Evolutionary conservation across 2,113 vertebrate species (phyloP).

Genomic region (Coturnix japonica): DNA sequence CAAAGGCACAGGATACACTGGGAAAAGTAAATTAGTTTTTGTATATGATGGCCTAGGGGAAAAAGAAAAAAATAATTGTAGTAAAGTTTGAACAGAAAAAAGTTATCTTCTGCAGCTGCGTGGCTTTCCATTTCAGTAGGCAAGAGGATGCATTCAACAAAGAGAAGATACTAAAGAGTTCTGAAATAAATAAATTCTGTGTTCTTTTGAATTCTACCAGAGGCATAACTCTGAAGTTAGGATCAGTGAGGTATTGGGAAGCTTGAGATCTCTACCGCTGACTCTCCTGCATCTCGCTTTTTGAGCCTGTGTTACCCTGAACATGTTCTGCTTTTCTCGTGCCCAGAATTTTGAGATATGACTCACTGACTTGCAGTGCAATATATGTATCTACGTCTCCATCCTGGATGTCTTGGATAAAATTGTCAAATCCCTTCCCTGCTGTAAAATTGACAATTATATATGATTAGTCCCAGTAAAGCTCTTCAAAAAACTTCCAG

Average conservation of each 20-base stretch:
- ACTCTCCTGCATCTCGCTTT: not conserved
- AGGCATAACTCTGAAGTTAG: not conserved
- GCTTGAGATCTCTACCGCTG: not conserved
- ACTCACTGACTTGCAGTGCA: accelerated
- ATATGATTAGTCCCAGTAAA: not conserved
- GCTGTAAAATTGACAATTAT: not conserved
- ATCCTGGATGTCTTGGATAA: not conserved
- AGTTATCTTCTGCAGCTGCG: not conserved
- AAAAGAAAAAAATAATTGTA: not conserved
- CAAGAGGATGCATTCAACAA: not conserved
- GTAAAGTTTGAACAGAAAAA: not conserved
- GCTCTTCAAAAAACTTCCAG: not conserved
- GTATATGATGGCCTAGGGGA: not conserved
- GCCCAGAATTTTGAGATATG: not conserved
- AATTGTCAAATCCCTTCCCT: not conserved
- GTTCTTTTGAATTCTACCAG: not conserved
- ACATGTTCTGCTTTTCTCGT: not conserved
- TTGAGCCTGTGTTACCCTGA: not conserved
- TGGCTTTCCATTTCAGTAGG: not conserved
- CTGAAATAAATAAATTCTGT: not conserved
- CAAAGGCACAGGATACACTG: not conserved
- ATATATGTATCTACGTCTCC: not conserved
- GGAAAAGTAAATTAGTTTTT: not conserved
- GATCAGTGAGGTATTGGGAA: not conserved
- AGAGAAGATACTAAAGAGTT: not conserved